phyloP scores from a whole-genome alignment of 1,140 invertebrate genomes.

The Medauroidea extradentata region DNA sequence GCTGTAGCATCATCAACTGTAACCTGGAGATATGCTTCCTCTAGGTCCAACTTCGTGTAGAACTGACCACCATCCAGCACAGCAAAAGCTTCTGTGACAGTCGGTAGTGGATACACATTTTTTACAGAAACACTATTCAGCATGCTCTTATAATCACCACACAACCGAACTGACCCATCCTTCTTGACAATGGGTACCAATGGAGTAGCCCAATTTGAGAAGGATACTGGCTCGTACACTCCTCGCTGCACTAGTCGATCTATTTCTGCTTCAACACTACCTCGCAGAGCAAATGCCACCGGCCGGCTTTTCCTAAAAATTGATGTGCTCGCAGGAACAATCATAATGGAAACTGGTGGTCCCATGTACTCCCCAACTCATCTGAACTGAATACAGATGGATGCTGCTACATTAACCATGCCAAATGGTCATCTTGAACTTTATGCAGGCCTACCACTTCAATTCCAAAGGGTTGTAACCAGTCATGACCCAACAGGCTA shows the following conservation, averaged over 20 bases:
- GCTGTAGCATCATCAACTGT: too few relatives aligned
- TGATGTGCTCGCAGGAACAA: background rate
- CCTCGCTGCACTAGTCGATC: constrained; percentile 34
- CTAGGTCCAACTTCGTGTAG: constrained; percentile 4
- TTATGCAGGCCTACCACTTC: too few relatives aligned
- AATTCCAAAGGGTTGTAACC: too few relatives aligned
- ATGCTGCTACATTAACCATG: background rate
- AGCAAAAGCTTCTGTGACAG: constrained; percentile 18
- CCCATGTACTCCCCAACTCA: background rate
- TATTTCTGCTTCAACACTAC: constrained; percentile 40
- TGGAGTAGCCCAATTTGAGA: constrained; percentile 39
- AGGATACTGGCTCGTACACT: constrained; percentile 24
- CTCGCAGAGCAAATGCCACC: constrained; percentile 39
- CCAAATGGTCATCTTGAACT: too few relatives aligned
- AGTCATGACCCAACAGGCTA: too few relatives aligned
- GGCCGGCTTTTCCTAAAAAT: constrained; percentile 21
- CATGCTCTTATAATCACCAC: constrained; percentile 34
- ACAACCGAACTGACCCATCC: constrained; percentile 35
- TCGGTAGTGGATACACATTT: constrained; percentile 30
- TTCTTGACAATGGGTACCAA: constrained; percentile 33
- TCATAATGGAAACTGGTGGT: background rate
- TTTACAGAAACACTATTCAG: constrained; percentile 27
- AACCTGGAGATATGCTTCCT: background rate
- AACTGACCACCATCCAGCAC: background rate
- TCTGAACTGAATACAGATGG: background rate